These are phyloP conservation scores for Poecilobothrus nobilitatus DNA, from an alignment of 2,888 invertebrate species.

Conservation along the genomic window DNA sequence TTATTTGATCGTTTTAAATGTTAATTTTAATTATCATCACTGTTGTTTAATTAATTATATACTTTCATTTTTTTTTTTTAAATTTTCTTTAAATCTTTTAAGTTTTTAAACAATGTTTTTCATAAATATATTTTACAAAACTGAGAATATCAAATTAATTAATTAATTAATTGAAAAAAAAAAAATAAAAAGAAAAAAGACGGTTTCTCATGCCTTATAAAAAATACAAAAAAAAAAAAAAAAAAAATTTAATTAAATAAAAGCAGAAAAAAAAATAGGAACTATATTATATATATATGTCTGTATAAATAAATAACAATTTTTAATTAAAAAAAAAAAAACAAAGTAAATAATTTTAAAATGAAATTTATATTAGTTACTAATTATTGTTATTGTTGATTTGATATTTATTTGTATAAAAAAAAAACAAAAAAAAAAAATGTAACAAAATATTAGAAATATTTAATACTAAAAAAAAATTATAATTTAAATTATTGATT, in stretches of 20 bases:
- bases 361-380: background rate
- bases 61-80: no score
- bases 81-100: no score
- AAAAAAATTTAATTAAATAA: background rate
- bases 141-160: background rate
- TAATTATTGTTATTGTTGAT: constrained; percentile 4
- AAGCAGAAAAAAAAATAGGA: background rate
- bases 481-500: no score
- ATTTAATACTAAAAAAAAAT: no score
- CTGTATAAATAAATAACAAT: background rate
- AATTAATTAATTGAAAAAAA: background rate
- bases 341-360: background rate
- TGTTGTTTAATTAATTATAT: no score
- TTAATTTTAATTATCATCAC: no score
- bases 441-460: background rate
- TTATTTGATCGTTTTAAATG: no score
- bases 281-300: background rate
- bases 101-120: no score
- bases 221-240: background rate
- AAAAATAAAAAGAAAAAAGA: background rate
- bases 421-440: background rate
- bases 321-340: background rate
- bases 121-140: background rate
- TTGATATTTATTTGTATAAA: background rate
- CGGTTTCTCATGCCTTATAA: constrained; percentile 3